Evolutionary conservation across 2,113 vertebrate species (phyloP).

Genomic region (Psittacara wagleri): DNA sequence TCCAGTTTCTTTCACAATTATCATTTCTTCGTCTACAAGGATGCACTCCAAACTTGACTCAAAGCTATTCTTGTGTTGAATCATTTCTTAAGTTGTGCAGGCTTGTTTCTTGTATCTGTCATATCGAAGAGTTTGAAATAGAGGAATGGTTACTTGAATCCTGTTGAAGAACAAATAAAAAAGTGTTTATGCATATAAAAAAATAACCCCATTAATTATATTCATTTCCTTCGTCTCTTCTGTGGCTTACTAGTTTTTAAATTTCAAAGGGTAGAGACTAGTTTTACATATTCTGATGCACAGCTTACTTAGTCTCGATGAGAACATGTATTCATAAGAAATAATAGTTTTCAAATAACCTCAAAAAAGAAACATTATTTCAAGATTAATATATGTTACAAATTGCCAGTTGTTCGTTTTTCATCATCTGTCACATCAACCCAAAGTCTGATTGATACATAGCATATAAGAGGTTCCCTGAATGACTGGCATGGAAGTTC

Average conservation of each 20-base stretch:
- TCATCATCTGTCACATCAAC: background rate
- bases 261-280: background rate
- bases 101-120: background rate
- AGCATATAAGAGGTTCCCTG: background rate
- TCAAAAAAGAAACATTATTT: background rate
- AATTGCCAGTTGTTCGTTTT: background rate
- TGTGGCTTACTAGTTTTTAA: background rate
- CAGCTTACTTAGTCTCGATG: background rate
- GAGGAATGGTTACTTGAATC: background rate
- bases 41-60: background rate
- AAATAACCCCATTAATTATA: background rate
- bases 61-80: background rate
- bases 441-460: background rate
- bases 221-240: background rate
- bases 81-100: background rate
- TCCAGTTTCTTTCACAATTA: background rate
- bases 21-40: background rate
- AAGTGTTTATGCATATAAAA: background rate
- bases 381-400: background rate
- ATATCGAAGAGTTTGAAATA: background rate
- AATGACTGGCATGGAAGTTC: background rate
- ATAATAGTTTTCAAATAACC: background rate
- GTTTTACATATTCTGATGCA: background rate
- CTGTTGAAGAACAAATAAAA: background rate
- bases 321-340: background rate